phyloP scores from a whole-genome alignment of 2,888 invertebrate species.

The Drosophila infuscata region DNA sequence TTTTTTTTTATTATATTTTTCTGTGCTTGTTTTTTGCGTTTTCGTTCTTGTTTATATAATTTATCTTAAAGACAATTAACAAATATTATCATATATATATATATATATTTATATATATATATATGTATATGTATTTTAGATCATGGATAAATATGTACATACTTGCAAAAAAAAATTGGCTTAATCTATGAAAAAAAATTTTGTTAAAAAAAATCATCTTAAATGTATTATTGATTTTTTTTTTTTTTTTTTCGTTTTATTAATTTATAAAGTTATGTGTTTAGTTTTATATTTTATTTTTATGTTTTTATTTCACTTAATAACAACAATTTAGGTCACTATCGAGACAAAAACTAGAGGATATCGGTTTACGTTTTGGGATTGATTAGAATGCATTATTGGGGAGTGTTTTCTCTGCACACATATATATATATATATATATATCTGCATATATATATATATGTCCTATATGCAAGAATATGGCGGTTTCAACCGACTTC shows the following conservation, averaged over 20 bases:
- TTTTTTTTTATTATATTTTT: constrained; percentile 38
- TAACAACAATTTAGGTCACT: constrained; percentile 55
- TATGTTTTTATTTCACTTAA: constrained; percentile 37
- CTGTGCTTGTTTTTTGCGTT: constrained; percentile 17
- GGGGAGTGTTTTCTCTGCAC: constrained; percentile 7
- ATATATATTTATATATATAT: constrained; percentile 40
- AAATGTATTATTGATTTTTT: constrained; percentile 33
- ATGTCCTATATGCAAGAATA: constrained; percentile 31
- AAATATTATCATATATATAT: constrained; percentile 57
- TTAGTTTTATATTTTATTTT: constrained; percentile 2
- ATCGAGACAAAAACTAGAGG: constrained; percentile 55
- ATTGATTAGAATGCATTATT: constrained; percentile 57
- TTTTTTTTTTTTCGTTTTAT: neutral
- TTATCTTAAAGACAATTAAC: constrained; percentile 77
- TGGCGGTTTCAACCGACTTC: constrained; percentile 55
- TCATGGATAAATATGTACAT: constrained; percentile 59
- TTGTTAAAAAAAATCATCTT: constrained; percentile 38
- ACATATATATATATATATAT: constrained; percentile 9
- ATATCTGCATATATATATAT: constrained; percentile 10
- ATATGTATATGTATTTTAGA: constrained; percentile 26
- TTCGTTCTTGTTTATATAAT: constrained; percentile 52
- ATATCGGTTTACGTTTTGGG: constrained; percentile 48
- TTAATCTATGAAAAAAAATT: constrained; percentile 54
- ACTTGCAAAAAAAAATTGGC: constrained; percentile 68
- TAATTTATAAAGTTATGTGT: constrained; percentile 6